A percentile compares a stretch with the other conserved stretches of the same genome.
Conservation (phyloP, 2,797 vertebrate species). For the Rhinatrema bivittatum region DNA sequence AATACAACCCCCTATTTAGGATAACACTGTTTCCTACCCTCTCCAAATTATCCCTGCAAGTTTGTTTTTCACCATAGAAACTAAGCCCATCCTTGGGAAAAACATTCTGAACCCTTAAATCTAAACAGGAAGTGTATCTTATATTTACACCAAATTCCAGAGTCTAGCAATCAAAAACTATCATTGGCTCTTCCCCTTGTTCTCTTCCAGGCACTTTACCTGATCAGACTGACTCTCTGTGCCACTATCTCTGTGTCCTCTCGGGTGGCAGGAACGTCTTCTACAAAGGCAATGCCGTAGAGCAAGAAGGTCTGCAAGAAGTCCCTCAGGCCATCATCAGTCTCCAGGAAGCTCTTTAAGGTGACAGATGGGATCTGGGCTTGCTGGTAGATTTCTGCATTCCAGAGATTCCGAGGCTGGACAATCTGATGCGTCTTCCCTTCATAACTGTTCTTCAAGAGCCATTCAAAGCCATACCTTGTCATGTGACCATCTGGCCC, state of each 20-base stretch:
- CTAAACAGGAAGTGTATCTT: conserved; percentile 39
- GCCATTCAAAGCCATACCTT: conserved; percentile 72
- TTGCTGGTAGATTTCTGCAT: conserved; percentile 63
- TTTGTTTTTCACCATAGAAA: no score
- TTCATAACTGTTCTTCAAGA: conserved; percentile 80
- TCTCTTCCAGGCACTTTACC: conserved; percentile 54
- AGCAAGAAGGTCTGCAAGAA: conserved; percentile 78
- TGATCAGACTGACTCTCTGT: conserved; percentile 79
- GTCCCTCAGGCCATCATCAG: conserved; percentile 67
- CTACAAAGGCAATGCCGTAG: conserved; percentile 83
- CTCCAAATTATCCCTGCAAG: no score
- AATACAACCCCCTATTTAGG: no score
- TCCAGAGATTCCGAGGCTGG: conserved; percentile 78
- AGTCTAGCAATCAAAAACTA: conserved; percentile 7
- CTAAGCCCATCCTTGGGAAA: no score
- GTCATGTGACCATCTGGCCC: conserved; percentile 83
- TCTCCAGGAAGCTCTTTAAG: conserved; percentile 72
- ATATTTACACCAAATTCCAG: conserved; percentile 17
- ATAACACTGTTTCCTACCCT: no score
- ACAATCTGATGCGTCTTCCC: conserved; percentile 57
- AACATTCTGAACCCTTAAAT: conserved; percentile 19
- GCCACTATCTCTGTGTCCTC: conserved; percentile 73
- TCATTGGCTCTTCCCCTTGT: neutral
- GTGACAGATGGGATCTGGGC: conserved; percentile 56
- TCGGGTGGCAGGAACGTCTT: conserved; percentile 71